Evolutionary conservation across 2,113 vertebrate species (phyloP), one percentile per base, ranked within the genome.

Genomic region (Pontoporia blainvillei): DNA sequence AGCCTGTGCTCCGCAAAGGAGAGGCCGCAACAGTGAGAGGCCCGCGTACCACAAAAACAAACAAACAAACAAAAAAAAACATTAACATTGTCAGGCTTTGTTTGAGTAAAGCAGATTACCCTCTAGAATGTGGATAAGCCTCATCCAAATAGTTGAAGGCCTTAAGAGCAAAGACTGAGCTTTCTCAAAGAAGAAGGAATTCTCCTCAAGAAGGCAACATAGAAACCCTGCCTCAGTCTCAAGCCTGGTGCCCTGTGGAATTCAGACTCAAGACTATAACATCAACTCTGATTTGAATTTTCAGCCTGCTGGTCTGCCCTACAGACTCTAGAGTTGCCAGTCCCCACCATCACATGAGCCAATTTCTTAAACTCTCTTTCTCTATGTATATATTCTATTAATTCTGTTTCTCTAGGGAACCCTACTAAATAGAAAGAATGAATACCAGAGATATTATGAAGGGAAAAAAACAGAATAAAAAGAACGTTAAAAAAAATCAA

Each of bases 401-500:
- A 34, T 83, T 76, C 59, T 57, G 13, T 64, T 76, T 89, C 52
- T 69, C 52, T 83, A 39, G 54, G 79, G 61, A 91, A 78, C 44
- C 27, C 36, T 61, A 81, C 82, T 78, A 67, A 59, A 54, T 3
- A 75, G 23, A 89, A 87, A 83, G 54, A 46, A 67, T 85, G 61
- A 91, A 83, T 72, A 79, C 34, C 83, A 95, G 67, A 62, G 64
- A 57, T 52, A 62, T 18, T 88, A 71, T 69, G 62, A 82, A 90
- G 18, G 23, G 21, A 10, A 1, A 29, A 57, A 72, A 72, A 49
- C 17, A 75, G 52, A 92, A 81, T 36, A 81, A 64, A 94, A 73
- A 36, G 27, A 96, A 92, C 41, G 57, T 59, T 82, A 14, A 54
- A 52, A 2, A 71, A 91, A 91, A 93, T 91, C 83, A 97, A 95